phyloP scores from a whole-genome alignment of 2,797 vertebrate genomes.

The Molossus molossus region DNA sequence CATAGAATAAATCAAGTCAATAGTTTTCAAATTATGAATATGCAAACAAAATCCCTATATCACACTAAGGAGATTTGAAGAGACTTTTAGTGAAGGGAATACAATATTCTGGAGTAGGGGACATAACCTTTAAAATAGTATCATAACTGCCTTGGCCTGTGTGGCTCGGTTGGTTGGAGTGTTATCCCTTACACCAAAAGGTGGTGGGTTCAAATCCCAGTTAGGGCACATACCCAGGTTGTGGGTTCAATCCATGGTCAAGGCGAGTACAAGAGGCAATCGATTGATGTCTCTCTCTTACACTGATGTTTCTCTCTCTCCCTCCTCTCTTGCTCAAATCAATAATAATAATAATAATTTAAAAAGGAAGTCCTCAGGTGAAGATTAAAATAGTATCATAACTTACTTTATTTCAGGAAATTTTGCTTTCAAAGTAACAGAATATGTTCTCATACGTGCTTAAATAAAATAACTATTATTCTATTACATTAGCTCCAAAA shows the following conservation, averaged over 20 bases:
- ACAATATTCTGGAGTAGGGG: neutral
- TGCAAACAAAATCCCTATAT: slow-evolving; percentile 13
- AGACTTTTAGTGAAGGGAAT: neutral
- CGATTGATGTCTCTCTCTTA: neutral
- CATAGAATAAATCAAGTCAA: neutral
- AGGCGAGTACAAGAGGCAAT: neutral
- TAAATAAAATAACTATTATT: slow-evolving; percentile 50
- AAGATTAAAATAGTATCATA: neutral
- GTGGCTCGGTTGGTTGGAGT: no score
- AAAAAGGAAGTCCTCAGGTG: neutral
- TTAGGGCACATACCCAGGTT: neutral
- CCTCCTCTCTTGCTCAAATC: neutral
- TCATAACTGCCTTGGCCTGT: no score
- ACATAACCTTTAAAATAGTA: neutral
- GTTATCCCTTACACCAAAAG: no score
- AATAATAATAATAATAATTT: neutral
- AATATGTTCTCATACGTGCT: neutral
- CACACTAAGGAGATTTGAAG: neutral
- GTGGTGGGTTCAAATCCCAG: no score
- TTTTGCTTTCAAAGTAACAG: slow-evolving; percentile 34
- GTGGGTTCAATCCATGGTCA: neutral
- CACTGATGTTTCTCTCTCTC: neutral
- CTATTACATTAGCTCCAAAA: slow-evolving; percentile 64
- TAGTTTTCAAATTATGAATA: slow-evolving; percentile 46
- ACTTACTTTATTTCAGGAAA: slow-evolving; percentile 15